phyloP scores from a whole-genome alignment of 2,797 vertebrate species.

The Gymnodraco acuticeps region DNA sequence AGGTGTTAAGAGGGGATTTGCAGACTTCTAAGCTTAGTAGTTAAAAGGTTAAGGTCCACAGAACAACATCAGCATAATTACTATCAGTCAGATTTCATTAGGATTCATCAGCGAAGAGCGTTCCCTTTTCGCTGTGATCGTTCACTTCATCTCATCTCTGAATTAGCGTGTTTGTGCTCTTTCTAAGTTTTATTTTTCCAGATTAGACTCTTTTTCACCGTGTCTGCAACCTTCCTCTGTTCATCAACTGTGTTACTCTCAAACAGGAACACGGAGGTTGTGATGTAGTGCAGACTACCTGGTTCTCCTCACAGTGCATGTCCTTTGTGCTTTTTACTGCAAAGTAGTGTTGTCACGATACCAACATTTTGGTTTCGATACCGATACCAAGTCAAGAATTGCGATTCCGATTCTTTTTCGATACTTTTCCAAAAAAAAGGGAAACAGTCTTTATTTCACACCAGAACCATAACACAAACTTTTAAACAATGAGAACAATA shows the following conservation, averaged over 20 bases:
- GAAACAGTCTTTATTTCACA: too few species aligned
- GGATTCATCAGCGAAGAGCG: slow-evolving; percentile 82
- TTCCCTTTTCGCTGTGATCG: slow-evolving; percentile 62
- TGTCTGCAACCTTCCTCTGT: slow-evolving; percentile 34
- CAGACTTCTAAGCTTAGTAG: slow-evolving; percentile 75
- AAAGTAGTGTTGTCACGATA: too few species aligned
- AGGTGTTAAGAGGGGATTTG: slow-evolving; percentile 81
- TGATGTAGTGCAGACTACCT: not conserved
- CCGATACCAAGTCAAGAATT: too few species aligned
- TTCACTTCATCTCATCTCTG: slow-evolving; percentile 83
- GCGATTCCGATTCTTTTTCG: too few species aligned
- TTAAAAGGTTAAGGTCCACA: slow-evolving; percentile 84
- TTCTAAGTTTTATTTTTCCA: slow-evolving; percentile 78
- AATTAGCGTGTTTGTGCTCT: slow-evolving; percentile 82
- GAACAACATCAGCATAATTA: slow-evolving; percentile 87
- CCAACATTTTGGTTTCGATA: too few species aligned
- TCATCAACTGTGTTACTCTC: slow-evolving; percentile 26
- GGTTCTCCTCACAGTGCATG: not conserved
- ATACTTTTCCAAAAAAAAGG: too few species aligned
- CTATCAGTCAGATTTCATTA: slow-evolving; percentile 85
- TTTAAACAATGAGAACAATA: too few species aligned
- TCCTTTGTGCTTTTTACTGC: not conserved
- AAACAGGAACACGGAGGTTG: slow-evolving; percentile 6
- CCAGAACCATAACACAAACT: too few species aligned
- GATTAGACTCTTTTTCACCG: slow-evolving; percentile 38